Percentiles rank a stretch among this genome's conserved stretches.
phyloP scores from a whole-genome alignment of 2,888 invertebrate genomes.

The Schizaphis graminum region DNA sequence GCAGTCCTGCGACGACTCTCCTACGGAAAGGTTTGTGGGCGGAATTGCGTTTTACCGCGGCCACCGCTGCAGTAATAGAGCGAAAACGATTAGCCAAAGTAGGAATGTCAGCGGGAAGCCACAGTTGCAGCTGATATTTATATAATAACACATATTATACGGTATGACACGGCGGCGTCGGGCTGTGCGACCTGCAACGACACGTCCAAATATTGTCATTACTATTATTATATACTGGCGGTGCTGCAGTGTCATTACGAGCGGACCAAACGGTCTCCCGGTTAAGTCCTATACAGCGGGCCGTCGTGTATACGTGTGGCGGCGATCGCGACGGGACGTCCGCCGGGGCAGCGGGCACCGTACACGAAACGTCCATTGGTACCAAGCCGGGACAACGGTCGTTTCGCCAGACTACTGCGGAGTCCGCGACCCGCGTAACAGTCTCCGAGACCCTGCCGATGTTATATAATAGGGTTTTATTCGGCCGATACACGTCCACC shows the following conservation, averaged over 20 bases:
- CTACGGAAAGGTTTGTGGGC: background rate
- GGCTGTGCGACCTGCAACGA: background rate
- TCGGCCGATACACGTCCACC: background rate
- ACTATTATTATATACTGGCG: background rate
- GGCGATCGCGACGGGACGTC: constrained; percentile 31
- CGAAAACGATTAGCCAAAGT: background rate
- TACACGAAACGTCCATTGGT: constrained; percentile 61
- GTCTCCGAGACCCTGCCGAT: background rate
- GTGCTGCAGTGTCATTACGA: background rate
- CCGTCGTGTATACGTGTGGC: background rate
- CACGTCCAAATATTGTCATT: background rate
- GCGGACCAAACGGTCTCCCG: background rate
- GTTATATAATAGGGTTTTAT: background rate
- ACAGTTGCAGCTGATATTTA: background rate
- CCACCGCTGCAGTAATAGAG: background rate
- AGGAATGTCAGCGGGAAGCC: background rate
- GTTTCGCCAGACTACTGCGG: background rate
- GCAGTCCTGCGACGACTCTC: background rate
- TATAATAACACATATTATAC: background rate
- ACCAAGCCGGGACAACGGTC: constrained; percentile 44
- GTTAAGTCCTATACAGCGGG: background rate
- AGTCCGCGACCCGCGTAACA: background rate
- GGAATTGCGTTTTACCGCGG: background rate
- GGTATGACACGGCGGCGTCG: background rate
- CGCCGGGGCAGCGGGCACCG: constrained; percentile 10